Evolutionary conservation across 1,140 invertebrate genomes (phyloP).

Genomic region (Rhagoletis pomonella): DNA sequence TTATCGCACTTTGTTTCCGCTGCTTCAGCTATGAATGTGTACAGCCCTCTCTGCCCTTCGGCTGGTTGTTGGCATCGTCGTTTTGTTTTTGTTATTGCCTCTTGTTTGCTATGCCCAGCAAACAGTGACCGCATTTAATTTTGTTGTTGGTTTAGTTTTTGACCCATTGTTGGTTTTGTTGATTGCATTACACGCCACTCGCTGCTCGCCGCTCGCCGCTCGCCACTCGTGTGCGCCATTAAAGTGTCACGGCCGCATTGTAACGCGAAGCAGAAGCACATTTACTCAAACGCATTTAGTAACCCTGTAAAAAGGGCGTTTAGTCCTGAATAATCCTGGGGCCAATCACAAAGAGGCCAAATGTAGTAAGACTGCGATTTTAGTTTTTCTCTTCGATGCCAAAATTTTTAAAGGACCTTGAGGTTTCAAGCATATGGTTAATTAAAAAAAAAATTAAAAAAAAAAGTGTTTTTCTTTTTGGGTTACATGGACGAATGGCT

Average conservation of each 20-base stretch:
- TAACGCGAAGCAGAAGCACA: background rate
- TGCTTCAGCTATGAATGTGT: background rate
- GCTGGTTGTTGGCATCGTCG: background rate
- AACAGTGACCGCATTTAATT: background rate
- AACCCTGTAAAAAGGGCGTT: too few relatives aligned
- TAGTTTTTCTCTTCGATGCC: too few relatives aligned
- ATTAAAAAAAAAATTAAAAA: too few relatives aligned
- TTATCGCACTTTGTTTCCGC: slow-evolving; percentile 46
- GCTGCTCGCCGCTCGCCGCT: background rate
- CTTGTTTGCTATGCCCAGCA: background rate
- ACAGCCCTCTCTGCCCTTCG: background rate
- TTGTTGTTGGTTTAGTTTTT: slow-evolving; percentile 16
- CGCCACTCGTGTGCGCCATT: background rate
- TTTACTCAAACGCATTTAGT: background rate
- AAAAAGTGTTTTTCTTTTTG: too few relatives aligned
- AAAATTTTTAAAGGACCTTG: too few relatives aligned
- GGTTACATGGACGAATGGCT: too few relatives aligned
- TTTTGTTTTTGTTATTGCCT: background rate
- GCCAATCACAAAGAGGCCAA: too few relatives aligned
- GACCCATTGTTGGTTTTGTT: slow-evolving; percentile 40
- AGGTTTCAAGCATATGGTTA: too few relatives aligned
- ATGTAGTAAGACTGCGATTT: too few relatives aligned
- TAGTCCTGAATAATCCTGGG: too few relatives aligned
- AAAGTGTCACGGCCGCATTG: slow-evolving; percentile 36
- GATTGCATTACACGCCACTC: slow-evolving; percentile 23